These are phyloP conservation scores for Gastracanthus pulcherrimus DNA, from an alignment of 2,888 invertebrate species.

Conservation along the genomic window DNA sequence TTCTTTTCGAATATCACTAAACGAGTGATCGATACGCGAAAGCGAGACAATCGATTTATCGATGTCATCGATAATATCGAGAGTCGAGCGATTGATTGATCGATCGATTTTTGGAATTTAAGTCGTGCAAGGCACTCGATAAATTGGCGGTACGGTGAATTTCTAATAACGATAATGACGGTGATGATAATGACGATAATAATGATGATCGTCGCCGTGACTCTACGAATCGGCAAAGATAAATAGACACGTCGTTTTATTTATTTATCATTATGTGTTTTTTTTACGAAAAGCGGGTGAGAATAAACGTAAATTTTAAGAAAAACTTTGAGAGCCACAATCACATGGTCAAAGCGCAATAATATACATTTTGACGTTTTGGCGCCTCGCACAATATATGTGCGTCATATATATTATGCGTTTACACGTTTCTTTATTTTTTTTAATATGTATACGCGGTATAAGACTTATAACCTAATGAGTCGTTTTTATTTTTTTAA, in stretches of 20 bases:
- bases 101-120: not conserved
- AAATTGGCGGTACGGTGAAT: slow-evolving; percentile 40
- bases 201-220: not conserved
- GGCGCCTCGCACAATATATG: slow-evolving; percentile 63
- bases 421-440: slow-evolving; percentile 50
- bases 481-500: slow-evolving; percentile 68
- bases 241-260: slow-evolving; percentile 11
- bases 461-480: slow-evolving; percentile 73
- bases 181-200: slow-evolving; percentile 11
- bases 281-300: slow-evolving; percentile 38
- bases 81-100: no score
- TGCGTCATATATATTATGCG: slow-evolving; percentile 56
- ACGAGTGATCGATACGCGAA: not conserved
- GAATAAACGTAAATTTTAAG: slow-evolving; percentile 55
- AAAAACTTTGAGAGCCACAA: slow-evolving; percentile 67
- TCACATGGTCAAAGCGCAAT: slow-evolving; percentile 68
- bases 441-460: slow-evolving; percentile 59
- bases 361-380: slow-evolving; percentile 61
- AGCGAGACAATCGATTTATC: not conserved
- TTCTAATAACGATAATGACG: slow-evolving; percentile 22
- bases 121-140: slow-evolving; percentile 6
- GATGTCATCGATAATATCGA: not conserved
- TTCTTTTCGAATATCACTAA: slow-evolving; percentile 5
- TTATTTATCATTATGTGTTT: not conserved
- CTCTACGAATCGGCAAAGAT: slow-evolving; percentile 15